Conservation (phyloP, 92 coral and sea anemone species). For the Porites rus region DNA sequence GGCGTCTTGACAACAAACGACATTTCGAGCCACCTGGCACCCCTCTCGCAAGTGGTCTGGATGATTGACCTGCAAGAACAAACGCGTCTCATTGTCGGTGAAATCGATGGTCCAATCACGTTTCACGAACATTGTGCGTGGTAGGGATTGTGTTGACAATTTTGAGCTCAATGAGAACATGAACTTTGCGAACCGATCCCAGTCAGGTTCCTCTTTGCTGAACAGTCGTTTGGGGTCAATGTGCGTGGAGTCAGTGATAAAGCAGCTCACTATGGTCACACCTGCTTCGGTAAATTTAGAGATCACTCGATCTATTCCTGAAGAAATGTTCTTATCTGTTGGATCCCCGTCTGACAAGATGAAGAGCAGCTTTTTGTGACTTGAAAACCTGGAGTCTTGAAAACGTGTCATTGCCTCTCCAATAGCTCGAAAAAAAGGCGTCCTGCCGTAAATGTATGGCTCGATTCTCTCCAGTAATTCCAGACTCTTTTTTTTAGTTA, state of each 20-base stretch:
- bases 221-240: slow-evolving; percentile 30
- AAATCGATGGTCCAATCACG: neutral
- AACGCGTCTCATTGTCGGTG: neutral
- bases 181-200: slow-evolving; percentile 53
- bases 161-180: slow-evolving; percentile 59
- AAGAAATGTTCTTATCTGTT: slow-evolving; percentile 8
- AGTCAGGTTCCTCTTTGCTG: slow-evolving; percentile 11
- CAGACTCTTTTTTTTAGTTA: slow-evolving; percentile 41
- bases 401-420: slow-evolving; percentile 29
- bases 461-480: slow-evolving; percentile 53
- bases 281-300: neutral
- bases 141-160: slow-evolving; percentile 52
- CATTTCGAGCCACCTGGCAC: neutral
- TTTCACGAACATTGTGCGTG: slow-evolving; percentile 39
- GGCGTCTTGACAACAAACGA: neutral
- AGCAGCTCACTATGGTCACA: slow-evolving; percentile 62
- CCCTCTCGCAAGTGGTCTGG: neutral
- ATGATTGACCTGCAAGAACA: neutral
- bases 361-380: slow-evolving; percentile 58
- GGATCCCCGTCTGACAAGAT: slow-evolving; percentile 71
- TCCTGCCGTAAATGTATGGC: slow-evolving; percentile 66
- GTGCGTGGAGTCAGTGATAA: slow-evolving; percentile 15
- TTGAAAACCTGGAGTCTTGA: neutral
- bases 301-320: neutral
- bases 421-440: slow-evolving; percentile 48